phyloP scores from a whole-genome alignment of 2,113 vertebrate species.

The Leucopsar rothschildi region DNA sequence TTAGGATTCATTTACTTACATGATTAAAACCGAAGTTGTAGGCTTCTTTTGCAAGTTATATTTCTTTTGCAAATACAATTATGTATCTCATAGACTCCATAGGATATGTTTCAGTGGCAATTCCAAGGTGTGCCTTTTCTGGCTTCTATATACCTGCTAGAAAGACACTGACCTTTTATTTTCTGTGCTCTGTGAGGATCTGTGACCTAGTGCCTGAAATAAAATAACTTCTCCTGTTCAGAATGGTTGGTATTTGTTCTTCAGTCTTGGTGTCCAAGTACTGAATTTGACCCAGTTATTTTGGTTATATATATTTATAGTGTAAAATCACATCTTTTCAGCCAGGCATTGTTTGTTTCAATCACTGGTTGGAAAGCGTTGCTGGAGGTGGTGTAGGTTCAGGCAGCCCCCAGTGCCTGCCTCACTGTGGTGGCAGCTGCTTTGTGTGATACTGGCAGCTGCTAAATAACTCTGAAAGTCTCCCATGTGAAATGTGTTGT shows the following conservation, averaged over 20 bases:
- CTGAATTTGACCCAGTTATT: background rate
- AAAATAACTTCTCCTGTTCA: background rate
- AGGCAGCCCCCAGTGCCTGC: background rate
- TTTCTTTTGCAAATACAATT: background rate
- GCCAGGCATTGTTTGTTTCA: background rate
- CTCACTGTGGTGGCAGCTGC: background rate
- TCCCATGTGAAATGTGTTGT: background rate
- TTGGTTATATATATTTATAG: background rate
- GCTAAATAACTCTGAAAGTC: background rate
- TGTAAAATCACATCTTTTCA: background rate
- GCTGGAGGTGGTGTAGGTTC: background rate
- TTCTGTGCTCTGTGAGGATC: background rate
- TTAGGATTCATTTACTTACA: background rate
- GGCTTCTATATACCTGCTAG: background rate
- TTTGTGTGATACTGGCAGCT: background rate
- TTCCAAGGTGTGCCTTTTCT: background rate
- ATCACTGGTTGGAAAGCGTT: fast-evolving
- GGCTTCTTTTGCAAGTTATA: background rate
- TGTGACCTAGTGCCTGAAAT: background rate
- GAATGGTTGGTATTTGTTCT: background rate
- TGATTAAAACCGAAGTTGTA: background rate
- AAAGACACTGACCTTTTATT: background rate
- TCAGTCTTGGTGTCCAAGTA: background rate
- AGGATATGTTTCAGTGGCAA: background rate
- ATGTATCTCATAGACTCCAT: background rate